Evolutionary conservation across 2,113 vertebrate genomes (phyloP), one percentile per base, ranked within the genome.

Genomic region (Syngnathus floridae): DNA sequence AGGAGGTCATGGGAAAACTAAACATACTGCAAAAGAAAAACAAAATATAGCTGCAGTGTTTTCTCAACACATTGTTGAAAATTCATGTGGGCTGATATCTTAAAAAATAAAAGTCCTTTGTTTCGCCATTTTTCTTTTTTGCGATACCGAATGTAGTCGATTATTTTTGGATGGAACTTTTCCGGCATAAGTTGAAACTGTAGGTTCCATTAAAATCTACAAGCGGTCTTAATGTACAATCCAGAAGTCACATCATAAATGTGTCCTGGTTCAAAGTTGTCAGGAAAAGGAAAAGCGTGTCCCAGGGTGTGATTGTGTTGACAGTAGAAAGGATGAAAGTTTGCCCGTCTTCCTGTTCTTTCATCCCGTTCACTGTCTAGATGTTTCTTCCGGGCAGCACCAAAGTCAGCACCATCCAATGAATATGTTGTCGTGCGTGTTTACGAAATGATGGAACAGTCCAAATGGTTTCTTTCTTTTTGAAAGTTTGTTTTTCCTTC

Each of bases 1-100:
- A 69, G 46, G 58, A 70, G 79, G 82, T 83, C 85, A 79, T 78
- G 82, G 84, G 84, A 86, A 86, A 68, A 81, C 78, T 79, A 83
- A 81, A 86, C 78, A 76, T 66, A 12, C 16, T 17, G 1, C 21
- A 19, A 45, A 31, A 56, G 14, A 56, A 43, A 40, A 3, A 17
- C 31, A 64, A 64, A 62, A 54, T 63, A n/a, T 49, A 46, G 63
- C 43, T 22, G 21, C 22, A 52, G 22, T n/a, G 11, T 61, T 67
- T 36, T 12, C 57, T 38, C 57, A 64, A 51, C 51, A 26, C 19
- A 48, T 67, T 14, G 40, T 41, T 43, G 17, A 45, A 38, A 40
- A 21, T 45, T 35, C 7, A 36, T 65, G 60, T 37, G 9, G 52
- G 19, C n/a, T 14, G 1, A 7, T 66, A 22, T 64, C 38, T 22